Evolutionary conservation across 2,888 invertebrate species (phyloP).

Genomic region (Muscina levida): DNA sequence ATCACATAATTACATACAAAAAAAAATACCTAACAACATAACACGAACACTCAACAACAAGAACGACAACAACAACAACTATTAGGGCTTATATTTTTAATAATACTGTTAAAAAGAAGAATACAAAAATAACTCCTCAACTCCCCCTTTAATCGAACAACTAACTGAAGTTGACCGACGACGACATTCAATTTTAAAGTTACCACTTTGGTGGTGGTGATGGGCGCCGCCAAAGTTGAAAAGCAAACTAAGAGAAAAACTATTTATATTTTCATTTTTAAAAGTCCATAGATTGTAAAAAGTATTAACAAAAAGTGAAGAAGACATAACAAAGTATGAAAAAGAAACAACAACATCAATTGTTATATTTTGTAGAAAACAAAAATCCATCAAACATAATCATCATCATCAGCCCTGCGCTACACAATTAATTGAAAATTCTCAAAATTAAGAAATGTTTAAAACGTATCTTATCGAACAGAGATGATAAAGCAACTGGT

Average conservation of each 20-base stretch:
- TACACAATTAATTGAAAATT: no score
- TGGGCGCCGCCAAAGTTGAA: slow-evolving; percentile 30
- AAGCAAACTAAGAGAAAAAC: neutral
- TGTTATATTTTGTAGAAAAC: slow-evolving; percentile 54
- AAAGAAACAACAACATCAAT: slow-evolving; percentile 26
- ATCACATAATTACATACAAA: no score
- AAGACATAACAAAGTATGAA: slow-evolving; percentile 1
- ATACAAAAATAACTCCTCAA: no score
- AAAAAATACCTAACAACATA: neutral
- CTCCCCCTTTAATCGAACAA: no score
- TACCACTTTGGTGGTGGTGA: neutral
- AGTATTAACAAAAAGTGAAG: slow-evolving; percentile 43
- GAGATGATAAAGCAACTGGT: neutral
- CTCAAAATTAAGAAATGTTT: no score
- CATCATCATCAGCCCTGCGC: no score
- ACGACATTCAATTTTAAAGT: neutral
- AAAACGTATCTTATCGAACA: neutral
- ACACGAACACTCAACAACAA: slow-evolving; percentile 11
- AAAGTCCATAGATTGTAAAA: slow-evolving; percentile 63
- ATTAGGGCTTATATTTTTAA: slow-evolving; percentile 33
- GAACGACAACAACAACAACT: slow-evolving; percentile 28
- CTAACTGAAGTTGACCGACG: no score
- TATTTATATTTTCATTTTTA: slow-evolving; percentile 49
- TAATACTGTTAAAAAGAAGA: neutral
- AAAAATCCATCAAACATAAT: slow-evolving; percentile 23